Conservation (phyloP, 2,113 vertebrate species). For the Speoplatyrhinus poulsoni region DNA sequence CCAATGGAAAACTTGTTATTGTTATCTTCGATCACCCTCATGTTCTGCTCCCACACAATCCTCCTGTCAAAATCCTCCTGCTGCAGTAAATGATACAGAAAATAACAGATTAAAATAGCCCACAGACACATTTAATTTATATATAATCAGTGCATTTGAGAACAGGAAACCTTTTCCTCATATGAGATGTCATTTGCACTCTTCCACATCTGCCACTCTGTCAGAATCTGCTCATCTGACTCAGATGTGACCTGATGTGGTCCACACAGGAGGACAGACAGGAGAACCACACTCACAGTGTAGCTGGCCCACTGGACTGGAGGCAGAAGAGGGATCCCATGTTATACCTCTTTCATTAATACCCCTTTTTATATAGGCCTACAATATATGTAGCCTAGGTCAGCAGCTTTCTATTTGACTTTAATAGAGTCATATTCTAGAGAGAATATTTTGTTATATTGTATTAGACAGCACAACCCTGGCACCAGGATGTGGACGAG, state of each 20-base stretch:
- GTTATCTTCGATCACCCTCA: constrained; percentile 65
- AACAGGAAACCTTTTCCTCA: constrained; percentile 41
- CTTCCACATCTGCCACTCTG: constrained; percentile 76
- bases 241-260: constrained; percentile 45
- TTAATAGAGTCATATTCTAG: no score
- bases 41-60: constrained; percentile 73
- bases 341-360: not conserved
- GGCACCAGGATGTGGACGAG: no score
- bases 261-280: constrained; percentile 49
- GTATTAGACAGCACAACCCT: no score
- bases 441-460: no score
- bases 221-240: constrained; percentile 61
- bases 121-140: no score
- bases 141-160: not conserved
- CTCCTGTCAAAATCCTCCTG: constrained; percentile 64
- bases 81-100: not conserved
- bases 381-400: no score
- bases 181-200: constrained; percentile 58
- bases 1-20: constrained; percentile 66
- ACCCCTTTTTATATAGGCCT: not conserved
- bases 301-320: constrained; percentile 37
- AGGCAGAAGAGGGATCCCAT: constrained; percentile 2
- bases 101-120: no score
- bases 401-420: no score
- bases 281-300: constrained; percentile 46